Percentiles rank a stretch among this genome's conserved stretches.
phyloP scores from a whole-genome alignment of 2,888 invertebrate genomes.

The Zygothrica quintamaculata region DNA sequence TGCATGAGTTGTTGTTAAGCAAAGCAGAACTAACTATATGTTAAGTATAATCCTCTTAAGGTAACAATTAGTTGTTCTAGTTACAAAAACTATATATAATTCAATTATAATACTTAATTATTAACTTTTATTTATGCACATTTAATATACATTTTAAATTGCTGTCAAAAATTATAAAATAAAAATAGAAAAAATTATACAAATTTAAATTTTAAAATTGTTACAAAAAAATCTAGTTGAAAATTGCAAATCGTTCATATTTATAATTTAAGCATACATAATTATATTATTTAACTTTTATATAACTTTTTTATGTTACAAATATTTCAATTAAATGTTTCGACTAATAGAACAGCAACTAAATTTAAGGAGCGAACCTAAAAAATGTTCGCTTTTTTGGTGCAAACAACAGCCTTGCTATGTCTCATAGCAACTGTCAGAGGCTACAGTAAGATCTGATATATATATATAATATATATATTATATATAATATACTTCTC shows the following conservation, averaged over 20 bases:
- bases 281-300: neutral
- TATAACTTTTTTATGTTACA: neutral
- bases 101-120: too few species aligned
- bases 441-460: constrained; percentile 6
- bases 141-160: too few species aligned
- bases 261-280: too few species aligned
- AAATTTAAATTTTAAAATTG: constrained; percentile 18
- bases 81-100: too few species aligned
- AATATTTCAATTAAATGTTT: constrained; percentile 18
- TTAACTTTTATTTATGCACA: too few species aligned
- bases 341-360: neutral
- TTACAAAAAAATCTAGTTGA: too few species aligned
- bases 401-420: constrained; percentile 6
- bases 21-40: too few species aligned
- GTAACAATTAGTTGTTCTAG: too few species aligned
- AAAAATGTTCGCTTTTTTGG: constrained; percentile 20
- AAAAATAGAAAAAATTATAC: constrained; percentile 4
- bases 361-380: neutral
- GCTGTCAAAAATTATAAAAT: neutral
- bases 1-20: too few species aligned
- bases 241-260: neutral
- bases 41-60: too few species aligned
- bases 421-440: neutral
- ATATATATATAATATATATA: neutral
- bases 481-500: neutral